Base-by-base conservation (phyloP, 2,113 vertebrate species). In the Crotalus viridis region DNA sequence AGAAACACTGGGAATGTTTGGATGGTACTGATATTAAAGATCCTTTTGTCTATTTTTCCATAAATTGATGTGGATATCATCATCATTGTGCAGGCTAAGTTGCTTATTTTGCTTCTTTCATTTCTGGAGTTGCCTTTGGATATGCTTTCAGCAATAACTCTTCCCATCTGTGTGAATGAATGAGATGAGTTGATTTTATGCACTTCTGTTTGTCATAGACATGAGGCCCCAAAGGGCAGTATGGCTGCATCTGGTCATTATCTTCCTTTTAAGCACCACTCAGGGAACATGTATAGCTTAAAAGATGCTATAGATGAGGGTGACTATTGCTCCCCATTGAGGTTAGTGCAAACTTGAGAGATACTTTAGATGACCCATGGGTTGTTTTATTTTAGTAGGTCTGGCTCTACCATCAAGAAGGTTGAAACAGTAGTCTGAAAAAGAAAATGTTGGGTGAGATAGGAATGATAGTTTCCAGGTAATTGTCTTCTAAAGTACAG, bases 61-160 rank as follows among this genome's bases (percentile, higher is more conserved):
- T 1, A 2, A 52, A 81, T 87, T 93, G 89, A 81, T n/a, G 52
- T 86, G 12, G 43, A 17, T 43, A 21, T 28, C 57, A 61, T n/a
- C 10, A 69, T 69, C 26, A 64, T n/a, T 33, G 43, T 22, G 0
- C 13, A 43, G 22, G 10, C 48, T 22, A 48, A 12, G 22, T 52
- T 5, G 87, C 0, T 55, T 93, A 92, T 88, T 94, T 17, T 64
- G 90, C 22, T 94, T 19, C 10, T 13, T 43, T 91, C 0, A 5
- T 6, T 92, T 96, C n/a, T 95, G 91, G 26, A 61, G 19, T 91
- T 89, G 4, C 48, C 57, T 92, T 26, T 88, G 28, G 1, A 88
- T 22, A n/a, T 89, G 21, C 46, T 51, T 48, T 48, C 46, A 87
- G 46, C 46, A 87, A 46, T 26, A 87, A 26, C 24, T 87, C 43